These are phyloP conservation scores for Tiliqua scincoides DNA, from an alignment of 2,113 vertebrate species.

Conservation along the genomic window DNA sequence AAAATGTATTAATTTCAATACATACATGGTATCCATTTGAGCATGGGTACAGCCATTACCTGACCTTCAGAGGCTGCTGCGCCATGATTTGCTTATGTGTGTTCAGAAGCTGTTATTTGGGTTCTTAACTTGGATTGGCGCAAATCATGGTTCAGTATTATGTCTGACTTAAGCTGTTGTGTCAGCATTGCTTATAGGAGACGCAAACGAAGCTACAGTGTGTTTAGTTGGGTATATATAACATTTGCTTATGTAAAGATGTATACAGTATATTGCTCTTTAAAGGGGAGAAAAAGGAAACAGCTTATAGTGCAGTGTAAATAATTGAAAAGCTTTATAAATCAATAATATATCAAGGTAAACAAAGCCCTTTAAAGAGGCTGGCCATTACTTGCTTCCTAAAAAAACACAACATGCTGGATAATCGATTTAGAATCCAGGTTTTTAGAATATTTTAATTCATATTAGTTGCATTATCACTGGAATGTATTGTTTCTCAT, in stretches of 20 bases:
- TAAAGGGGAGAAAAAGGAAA: not conserved
- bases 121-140: not conserved
- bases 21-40: too few species aligned
- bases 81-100: too few species aligned
- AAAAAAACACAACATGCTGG: not conserved
- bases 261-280: not conserved
- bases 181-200: not conserved
- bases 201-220: not conserved
- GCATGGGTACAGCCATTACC: not conserved
- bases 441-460: not conserved
- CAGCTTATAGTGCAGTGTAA: not conserved
- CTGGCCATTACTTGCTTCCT: not conserved
- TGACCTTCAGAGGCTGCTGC: not conserved
- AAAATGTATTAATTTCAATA: too few species aligned
- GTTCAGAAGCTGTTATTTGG: not conserved
- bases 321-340: not conserved
- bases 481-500: not conserved
- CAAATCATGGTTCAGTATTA: not conserved
- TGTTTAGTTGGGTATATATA: not conserved
- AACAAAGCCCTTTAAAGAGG: not conserved
- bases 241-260: not conserved
- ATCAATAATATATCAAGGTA: not conserved
- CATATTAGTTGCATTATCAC: not conserved
- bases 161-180: not conserved
- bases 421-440: not conserved